Evolutionary conservation across 1,140 invertebrate genomes (phyloP).

Genomic region (Steinernema khuongi): DNA sequence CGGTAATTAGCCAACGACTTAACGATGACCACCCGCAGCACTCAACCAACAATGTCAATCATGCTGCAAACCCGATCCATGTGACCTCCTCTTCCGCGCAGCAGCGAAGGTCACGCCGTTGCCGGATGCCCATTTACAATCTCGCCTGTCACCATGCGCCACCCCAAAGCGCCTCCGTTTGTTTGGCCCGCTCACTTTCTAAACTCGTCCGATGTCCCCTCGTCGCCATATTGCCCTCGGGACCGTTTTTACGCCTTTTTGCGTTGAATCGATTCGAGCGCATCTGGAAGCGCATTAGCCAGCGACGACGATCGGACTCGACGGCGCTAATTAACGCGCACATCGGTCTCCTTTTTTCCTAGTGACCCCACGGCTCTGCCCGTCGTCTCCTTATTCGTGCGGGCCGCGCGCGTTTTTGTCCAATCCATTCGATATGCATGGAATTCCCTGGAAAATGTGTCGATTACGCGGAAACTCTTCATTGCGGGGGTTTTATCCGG

Average conservation of each 20-base stretch:
- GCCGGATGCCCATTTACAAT: neutral
- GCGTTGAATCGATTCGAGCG: neutral
- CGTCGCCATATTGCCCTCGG: neutral
- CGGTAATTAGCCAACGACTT: too few relatives aligned
- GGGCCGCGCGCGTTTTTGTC: neutral
- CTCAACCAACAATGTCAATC: neutral
- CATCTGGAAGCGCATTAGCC: neutral
- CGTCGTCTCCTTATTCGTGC: conserved; percentile 1
- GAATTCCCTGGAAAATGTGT: too few relatives aligned
- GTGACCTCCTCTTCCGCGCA: neutral
- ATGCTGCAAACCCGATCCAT: neutral
- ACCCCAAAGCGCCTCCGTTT: neutral
- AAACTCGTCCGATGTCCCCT: neutral
- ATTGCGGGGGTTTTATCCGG: too few relatives aligned
- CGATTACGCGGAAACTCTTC: too few relatives aligned
- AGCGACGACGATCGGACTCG: too few relatives aligned
- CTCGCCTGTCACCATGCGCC: neutral
- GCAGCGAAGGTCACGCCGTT: neutral
- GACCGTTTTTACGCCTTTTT: neutral
- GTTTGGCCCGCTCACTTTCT: conserved; percentile 5
- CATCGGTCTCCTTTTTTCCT: neutral
- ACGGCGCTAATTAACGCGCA: conserved; percentile 10
- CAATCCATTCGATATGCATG: neutral
- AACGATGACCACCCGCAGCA: too few relatives aligned
- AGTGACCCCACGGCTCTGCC: neutral